Evolutionary conservation across 2,113 vertebrate genomes (phyloP).

Genomic region (Dunckerocampus dactyliophorus): DNA sequence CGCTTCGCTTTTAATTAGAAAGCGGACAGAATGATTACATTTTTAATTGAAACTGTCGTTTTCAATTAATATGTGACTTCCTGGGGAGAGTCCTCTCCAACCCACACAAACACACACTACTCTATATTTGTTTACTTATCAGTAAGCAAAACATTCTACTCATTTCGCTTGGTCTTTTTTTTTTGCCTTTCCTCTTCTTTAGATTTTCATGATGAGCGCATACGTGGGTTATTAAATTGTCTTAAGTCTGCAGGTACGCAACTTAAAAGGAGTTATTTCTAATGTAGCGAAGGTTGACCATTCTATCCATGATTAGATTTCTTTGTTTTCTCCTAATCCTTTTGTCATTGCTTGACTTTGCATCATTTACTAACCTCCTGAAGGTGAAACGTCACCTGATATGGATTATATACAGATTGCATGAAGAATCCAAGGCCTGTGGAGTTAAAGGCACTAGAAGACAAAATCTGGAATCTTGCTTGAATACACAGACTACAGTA

Average conservation of each 20-base stretch:
- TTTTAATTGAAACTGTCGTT: constrained; percentile 80
- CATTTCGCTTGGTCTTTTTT: constrained; percentile 22
- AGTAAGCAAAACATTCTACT: constrained; percentile 40
- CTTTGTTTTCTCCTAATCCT: not conserved
- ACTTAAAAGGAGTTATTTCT: no score
- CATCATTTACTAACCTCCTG: not conserved
- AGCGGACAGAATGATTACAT: constrained; percentile 75
- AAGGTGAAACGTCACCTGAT: no score
- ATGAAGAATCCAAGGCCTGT: no score
- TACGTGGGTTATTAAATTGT: not conserved
- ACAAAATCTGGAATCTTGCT: no score
- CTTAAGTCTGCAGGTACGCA: not conserved
- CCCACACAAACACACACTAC: constrained; percentile 4
- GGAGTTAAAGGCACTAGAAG: no score
- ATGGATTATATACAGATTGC: no score
- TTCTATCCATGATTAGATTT: not conserved
- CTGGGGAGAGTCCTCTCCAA: constrained; percentile 54
- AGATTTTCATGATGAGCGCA: not conserved
- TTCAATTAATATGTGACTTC: constrained; percentile 77
- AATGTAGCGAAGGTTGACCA: not conserved
- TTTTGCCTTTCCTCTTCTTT: constrained; percentile 18
- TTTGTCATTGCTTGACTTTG: not conserved
- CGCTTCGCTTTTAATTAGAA: constrained; percentile 76
- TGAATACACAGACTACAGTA: no score
- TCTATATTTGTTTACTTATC: constrained; percentile 53